Percentiles rank a stretch among this genome's conserved stretches.
phyloP scores from a whole-genome alignment of 1,140 invertebrate genomes.

The Carposina sasakii region DNA sequence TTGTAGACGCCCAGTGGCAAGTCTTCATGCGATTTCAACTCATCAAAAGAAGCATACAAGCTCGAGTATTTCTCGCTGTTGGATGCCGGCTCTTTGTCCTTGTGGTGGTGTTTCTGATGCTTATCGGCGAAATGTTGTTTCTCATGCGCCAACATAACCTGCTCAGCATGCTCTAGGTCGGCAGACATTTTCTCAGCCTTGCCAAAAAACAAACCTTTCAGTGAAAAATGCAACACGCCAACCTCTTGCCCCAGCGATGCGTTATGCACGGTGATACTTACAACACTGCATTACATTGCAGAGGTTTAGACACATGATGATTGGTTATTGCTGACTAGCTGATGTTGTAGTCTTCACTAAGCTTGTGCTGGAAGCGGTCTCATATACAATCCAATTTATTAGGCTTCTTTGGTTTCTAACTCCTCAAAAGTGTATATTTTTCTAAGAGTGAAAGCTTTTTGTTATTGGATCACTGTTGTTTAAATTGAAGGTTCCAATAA shows the following conservation, averaged over 20 bases:
- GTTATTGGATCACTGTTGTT: too few species aligned
- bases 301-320: slow-evolving; percentile 27
- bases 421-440: too few species aligned
- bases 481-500: too few species aligned
- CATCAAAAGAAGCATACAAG: slow-evolving; percentile 72
- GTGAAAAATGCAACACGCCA: slow-evolving; percentile 37
- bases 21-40: slow-evolving; percentile 64
- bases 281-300: slow-evolving; percentile 36
- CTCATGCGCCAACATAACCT: slow-evolving; percentile 68
- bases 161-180: slow-evolving; percentile 69
- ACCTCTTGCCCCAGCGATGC: slow-evolving; percentile 40
- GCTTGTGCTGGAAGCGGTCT: background rate
- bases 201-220: slow-evolving; percentile 66
- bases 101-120: slow-evolving; percentile 54
- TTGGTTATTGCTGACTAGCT: slow-evolving; percentile 13
- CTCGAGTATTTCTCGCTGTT: slow-evolving; percentile 69
- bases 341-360: slow-evolving; percentile 7
- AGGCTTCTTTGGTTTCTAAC: too few species aligned
- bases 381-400: too few species aligned
- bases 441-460: too few species aligned
- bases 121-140: slow-evolving; percentile 63
- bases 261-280: slow-evolving; percentile 41
- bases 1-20: slow-evolving; percentile 51
- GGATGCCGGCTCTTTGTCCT: slow-evolving; percentile 19
- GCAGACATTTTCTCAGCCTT: slow-evolving; percentile 71